Base-by-base conservation (phyloP, 2,888 invertebrate species). In the Cryptus armator region DNA sequence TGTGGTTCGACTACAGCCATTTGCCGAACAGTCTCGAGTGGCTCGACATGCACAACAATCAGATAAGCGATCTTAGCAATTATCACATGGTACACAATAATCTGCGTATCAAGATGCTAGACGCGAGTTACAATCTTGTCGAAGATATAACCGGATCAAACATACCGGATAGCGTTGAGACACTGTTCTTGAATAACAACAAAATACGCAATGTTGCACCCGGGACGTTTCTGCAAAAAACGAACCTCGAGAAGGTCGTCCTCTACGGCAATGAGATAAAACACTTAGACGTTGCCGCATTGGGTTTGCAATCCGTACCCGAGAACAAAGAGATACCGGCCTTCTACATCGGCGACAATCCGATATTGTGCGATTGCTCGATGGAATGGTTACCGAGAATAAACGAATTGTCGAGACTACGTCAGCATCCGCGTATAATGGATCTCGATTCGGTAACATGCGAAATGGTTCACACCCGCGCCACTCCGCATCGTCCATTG, bases 361-460 rank as follows among this genome's bases (percentile, higher is more conserved):
- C 97, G 84, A 96, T 98, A 93, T 95, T 96, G 89, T 98, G 98
- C 93, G 97, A 97, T 94, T 98, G 98, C 94, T 96, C 96, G 90
- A 97, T 98, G 97, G 97, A 97, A 94, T 98, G 98, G 97, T 93
- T 98, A 90, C 96, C 97, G 90, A 95, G 96, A 92, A 96, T 97
- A 93, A 97, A 97, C 95, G 97, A 97, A 94, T 94, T 97, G 92
- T 96, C 96, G 90, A 96, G 96, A 90, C 95, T 95, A 86, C 94
- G 97, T 79, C 97, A 97, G 92, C 96, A 97, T 93, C 97, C 97
- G 66, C 95, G 96, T 92, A 96, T 98, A 91, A 95, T 97, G 94
- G 98, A 98, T 95, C 95, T 97, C 93, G 97, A 97, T 92, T 95
- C 96, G 88, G 96, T 98, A 88, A 96, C 95, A 90, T 98, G 98